Conservation (phyloP, 2,797 vertebrate species). For the Thripadectes ignobilis region DNA sequence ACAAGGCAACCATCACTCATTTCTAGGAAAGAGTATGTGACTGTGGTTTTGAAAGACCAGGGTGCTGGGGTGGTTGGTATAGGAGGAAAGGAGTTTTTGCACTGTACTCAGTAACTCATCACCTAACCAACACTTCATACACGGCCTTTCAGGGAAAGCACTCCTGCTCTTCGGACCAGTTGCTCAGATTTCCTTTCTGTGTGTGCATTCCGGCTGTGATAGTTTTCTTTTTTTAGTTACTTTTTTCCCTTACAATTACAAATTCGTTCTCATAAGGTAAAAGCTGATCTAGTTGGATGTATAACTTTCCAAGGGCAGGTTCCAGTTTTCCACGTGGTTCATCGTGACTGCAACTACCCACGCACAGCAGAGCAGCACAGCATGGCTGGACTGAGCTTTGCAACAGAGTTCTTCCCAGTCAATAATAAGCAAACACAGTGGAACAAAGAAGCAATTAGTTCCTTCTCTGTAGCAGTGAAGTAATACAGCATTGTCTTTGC, state of each 20-base stretch:
- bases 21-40: neutral
- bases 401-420: neutral
- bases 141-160: neutral
- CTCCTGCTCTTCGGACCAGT: neutral
- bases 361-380: neutral
- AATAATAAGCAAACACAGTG: neutral
- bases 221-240: neutral
- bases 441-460: neutral
- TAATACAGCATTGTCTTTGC: neutral
- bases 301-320: neutral
- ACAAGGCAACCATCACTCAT: conserved; percentile 60
- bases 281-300: neutral
- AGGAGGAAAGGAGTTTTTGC: neutral
- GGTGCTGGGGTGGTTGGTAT: neutral
- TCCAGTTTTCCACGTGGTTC: neutral
- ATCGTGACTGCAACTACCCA: neutral
- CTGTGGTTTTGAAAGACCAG: neutral
- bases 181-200: neutral
- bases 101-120: neutral
- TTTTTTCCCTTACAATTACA: neutral
- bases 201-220: rapidly evolving
- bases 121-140: neutral
- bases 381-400: neutral
- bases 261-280: neutral
- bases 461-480: neutral